Percentiles rank a stretch among this genome's conserved stretches.
Conservation (phyloP, 1,140 invertebrate genomes). For the Acromyrmex charruanus region DNA sequence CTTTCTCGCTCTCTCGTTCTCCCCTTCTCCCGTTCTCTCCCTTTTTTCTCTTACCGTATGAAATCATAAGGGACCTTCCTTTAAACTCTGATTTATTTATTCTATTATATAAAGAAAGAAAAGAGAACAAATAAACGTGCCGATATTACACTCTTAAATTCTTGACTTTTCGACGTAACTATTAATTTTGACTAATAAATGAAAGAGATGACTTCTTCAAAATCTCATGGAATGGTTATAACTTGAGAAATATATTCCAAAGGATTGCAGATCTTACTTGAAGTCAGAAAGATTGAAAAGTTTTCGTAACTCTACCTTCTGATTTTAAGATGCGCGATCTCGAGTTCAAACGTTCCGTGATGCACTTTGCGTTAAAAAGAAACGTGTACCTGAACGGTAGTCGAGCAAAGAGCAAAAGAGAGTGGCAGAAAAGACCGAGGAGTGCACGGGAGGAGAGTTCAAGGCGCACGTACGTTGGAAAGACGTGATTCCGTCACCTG, state of each 20-base stretch:
- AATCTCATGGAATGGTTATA: background rate
- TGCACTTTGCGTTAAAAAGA: background rate
- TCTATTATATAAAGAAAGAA: background rate
- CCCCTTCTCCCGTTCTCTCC: background rate
- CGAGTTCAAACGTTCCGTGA: background rate
- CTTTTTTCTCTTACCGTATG: background rate
- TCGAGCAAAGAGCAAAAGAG: background rate
- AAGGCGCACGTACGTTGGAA: constrained; percentile 11
- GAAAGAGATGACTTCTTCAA: background rate
- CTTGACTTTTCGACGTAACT: background rate
- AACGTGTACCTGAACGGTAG: background rate
- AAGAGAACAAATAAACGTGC: background rate
- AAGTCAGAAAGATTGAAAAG: background rate
- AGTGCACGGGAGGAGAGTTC: background rate
- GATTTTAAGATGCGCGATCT: background rate
- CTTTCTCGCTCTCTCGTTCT: background rate
- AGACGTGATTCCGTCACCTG: constrained; percentile 71
- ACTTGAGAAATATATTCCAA: background rate
- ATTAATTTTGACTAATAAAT: constrained; percentile 3
- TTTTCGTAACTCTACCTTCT: background rate
- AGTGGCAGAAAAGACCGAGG: background rate
- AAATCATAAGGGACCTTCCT: constrained; percentile 25
- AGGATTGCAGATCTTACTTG: background rate
- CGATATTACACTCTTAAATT: background rate
- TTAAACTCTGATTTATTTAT: constrained; percentile 44